Evolutionary conservation across 2,113 vertebrate species (phyloP).

Genomic region (Barnardius zonarius): DNA sequence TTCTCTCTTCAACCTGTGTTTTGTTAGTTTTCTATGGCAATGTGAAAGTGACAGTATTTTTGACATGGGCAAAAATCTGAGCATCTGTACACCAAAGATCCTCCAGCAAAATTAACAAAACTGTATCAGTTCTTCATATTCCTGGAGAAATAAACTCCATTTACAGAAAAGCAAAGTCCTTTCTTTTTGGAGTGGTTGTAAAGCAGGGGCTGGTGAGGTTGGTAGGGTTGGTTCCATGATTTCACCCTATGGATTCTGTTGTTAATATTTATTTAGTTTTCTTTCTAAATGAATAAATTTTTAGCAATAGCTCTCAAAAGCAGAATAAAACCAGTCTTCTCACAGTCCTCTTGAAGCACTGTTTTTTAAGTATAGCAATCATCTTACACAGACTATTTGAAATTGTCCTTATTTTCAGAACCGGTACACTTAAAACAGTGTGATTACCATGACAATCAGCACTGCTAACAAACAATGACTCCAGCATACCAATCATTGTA

Average conservation of each 20-base stretch:
- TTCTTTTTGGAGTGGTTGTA: neutral
- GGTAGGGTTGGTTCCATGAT: neutral
- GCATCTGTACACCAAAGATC: neutral
- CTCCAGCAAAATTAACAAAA: neutral
- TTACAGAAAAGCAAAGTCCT: neutral
- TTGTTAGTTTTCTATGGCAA: neutral
- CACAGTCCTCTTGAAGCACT: neutral
- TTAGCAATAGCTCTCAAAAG: neutral
- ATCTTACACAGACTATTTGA: neutral
- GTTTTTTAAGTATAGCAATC: neutral
- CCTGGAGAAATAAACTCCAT: neutral
- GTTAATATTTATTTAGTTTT: neutral
- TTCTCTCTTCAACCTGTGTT: accelerated
- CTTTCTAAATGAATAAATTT: neutral
- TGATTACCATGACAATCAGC: neutral
- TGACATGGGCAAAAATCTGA: neutral
- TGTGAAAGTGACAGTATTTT: neutral
- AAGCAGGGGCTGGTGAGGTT: neutral
- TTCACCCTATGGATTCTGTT: neutral
- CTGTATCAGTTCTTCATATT: neutral
- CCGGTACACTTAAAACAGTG: neutral
- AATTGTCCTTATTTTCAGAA: neutral
- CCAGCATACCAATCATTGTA: neutral
- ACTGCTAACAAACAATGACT: neutral
- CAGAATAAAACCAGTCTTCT: neutral